Evolutionary conservation across 2,113 vertebrate species (phyloP), one percentile per base, ranked within the genome.

Genomic region (Podarcis muralis): DNA sequence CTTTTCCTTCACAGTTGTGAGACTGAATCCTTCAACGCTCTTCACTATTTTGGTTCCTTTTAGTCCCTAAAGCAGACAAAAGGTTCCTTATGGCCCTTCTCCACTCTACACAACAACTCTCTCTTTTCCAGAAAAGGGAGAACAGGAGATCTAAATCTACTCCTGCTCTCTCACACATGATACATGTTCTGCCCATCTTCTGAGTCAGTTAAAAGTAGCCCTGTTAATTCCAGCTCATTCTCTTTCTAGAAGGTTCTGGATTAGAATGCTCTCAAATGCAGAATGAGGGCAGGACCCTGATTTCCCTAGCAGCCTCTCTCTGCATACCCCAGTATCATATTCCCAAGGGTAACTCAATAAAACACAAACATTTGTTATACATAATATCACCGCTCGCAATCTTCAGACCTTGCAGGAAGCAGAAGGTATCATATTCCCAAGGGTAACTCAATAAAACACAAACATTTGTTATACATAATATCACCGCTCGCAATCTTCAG

Each of bases 241-340:
- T 84, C n/a, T 27, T 84, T 84, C 72, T 69, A 59, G 87, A 84
- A 84, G 40, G 32, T 88, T 88, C 81, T 78, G 35, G 74, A 76
- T 22, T 57, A 30, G 62, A 86, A 57, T 25, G 6, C 69, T 85
- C 71, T 59, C 83, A 62, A 6, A 20, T 20, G 85, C 48, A 7
- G 7, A 13, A 53, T n/a, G 40, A 68, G 53, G 7, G 83, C 1
- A 9, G 32, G 11, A 20, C 18, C 1, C n/a, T 83, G 6, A 7
- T 7, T 66, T 57, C 37, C 18, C n/a, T 30, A 68, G 3, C 30
- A 66, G 30, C 11, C 12, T 68, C n/a, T 23, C 30, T 2, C 8
- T 48, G 5, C 18, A 27, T 23, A 74, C 8, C 11, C 16, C 32
- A 8, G 3, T 43, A 23, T 68, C 43, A 35, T 27, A 30, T 48